Conservation (phyloP, 2,888 invertebrate species). For the Geophilus truncorum region DNA sequence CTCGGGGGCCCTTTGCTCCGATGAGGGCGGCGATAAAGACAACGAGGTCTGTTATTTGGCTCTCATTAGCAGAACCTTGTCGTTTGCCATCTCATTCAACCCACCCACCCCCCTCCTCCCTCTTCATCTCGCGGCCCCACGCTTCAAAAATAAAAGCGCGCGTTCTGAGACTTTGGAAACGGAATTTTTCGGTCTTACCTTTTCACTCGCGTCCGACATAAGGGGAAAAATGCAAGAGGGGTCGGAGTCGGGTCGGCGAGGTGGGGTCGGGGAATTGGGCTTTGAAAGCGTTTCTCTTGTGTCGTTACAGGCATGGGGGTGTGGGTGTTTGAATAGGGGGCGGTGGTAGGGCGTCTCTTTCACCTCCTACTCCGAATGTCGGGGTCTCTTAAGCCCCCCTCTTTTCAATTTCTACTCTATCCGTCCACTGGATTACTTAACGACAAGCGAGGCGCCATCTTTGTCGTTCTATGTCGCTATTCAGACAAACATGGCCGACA, state of each 20-base stretch:
- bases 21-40: conserved; percentile 20
- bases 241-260: neutral
- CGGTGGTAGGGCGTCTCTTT: conserved; percentile 18
- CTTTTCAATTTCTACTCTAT: conserved; percentile 2
- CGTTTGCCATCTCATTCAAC: conserved; percentile 22
- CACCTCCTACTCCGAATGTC: conserved; percentile 18
- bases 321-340: conserved; percentile 27
- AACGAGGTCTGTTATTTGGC: conserved; percentile 21
- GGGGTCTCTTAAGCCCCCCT: neutral
- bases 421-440: neutral
- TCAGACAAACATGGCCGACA: neutral
- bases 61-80: conserved; percentile 24
- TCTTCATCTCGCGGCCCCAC: neutral
- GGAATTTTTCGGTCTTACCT: neutral
- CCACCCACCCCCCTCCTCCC: neutral
- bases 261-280: conserved; percentile 10
- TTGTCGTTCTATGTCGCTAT: neutral
- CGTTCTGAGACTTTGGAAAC: neutral
- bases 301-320: conserved; percentile 11
- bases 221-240: neutral
- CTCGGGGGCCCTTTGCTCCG: conserved; percentile 11
- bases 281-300: conserved; percentile 25
- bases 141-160: neutral
- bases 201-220: neutral
- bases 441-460: neutral